These are phyloP conservation scores for Drosophila sucinea DNA, from an alignment of 1,140 invertebrate genomes.

Conservation along the genomic window DNA sequence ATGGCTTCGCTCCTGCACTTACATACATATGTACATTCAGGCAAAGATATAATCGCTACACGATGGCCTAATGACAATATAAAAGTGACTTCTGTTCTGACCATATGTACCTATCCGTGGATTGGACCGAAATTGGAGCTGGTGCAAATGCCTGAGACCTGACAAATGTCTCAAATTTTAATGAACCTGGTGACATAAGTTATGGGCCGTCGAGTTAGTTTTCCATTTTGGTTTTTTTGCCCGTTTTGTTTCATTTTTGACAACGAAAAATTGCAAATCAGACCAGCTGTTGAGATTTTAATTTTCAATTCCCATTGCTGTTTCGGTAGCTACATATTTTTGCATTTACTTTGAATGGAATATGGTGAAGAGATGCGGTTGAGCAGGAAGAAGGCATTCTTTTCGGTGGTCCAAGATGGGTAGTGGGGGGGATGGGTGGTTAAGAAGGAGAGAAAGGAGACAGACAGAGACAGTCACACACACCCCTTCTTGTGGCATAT, in stretches of 20 bases:
- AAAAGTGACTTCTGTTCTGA: conserved; percentile 1
- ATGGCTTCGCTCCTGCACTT: background rate
- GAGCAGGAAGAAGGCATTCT: background rate
- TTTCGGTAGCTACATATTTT: conserved; percentile 67
- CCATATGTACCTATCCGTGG: background rate
- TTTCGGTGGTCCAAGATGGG: background rate
- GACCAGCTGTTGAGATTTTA: conserved; percentile 59
- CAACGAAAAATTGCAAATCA: conserved; percentile 67
- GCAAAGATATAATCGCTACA: background rate
- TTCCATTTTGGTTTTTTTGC: background rate
- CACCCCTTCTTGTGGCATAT: conserved; percentile 7
- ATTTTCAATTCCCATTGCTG: conserved; percentile 22
- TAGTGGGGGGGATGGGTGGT: no score
- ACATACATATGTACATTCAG: background rate
- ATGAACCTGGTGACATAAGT: conserved; percentile 75
- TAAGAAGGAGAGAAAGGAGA: background rate
- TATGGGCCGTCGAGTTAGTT: conserved; percentile 49
- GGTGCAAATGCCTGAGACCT: background rate
- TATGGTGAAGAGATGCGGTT: conserved; percentile 8
- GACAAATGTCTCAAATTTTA: conserved; percentile 61
- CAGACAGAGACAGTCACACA: background rate
- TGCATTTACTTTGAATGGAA: conserved; percentile 63
- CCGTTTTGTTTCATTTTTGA: conserved; percentile 38
- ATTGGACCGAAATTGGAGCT: background rate
- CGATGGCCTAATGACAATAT: conserved; percentile 8